These are phyloP conservation scores for Thaleichthys pacificus DNA, from an alignment of 2,797 vertebrate species.

Conservation along the genomic window DNA sequence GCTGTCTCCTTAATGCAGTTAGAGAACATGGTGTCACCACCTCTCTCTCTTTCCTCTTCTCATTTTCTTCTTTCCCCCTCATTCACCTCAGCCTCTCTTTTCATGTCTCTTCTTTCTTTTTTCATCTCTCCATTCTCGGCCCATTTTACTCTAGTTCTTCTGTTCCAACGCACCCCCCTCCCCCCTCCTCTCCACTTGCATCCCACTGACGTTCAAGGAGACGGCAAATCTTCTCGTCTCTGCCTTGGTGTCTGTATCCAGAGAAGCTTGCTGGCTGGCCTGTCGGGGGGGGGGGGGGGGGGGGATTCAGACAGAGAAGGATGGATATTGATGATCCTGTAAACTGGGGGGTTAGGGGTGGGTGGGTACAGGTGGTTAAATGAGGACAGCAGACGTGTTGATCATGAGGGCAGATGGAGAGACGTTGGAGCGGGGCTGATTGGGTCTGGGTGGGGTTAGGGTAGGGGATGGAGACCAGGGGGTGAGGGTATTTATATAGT, in stretches of 20 bases:
- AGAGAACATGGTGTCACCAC: background rate
- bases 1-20: background rate
- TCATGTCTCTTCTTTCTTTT: background rate
- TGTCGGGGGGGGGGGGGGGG: background rate
- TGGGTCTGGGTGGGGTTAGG: background rate
- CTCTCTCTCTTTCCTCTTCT: constrained; percentile 5
- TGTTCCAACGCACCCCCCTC: background rate
- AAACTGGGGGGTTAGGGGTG: background rate
- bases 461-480: background rate
- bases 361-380: background rate
- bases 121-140: background rate
- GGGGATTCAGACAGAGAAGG: no score
- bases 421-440: constrained; percentile 18
- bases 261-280: constrained; percentile 20
- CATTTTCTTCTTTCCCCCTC: background rate
- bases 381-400: background rate
- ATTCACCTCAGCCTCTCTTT: background rate
- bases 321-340: no score
- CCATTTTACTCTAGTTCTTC: background rate
- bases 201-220: constrained; percentile 14
- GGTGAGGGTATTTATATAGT: constrained; percentile 47
- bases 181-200: background rate
- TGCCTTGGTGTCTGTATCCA: constrained; percentile 31
- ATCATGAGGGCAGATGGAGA: constrained; percentile 34
- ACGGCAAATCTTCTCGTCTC: constrained; percentile 27